Percentiles rank a stretch among this genome's conserved stretches.
Evolutionary conservation across 2,797 vertebrate genomes (phyloP).

Genomic region (Liparis tanakae): DNA sequence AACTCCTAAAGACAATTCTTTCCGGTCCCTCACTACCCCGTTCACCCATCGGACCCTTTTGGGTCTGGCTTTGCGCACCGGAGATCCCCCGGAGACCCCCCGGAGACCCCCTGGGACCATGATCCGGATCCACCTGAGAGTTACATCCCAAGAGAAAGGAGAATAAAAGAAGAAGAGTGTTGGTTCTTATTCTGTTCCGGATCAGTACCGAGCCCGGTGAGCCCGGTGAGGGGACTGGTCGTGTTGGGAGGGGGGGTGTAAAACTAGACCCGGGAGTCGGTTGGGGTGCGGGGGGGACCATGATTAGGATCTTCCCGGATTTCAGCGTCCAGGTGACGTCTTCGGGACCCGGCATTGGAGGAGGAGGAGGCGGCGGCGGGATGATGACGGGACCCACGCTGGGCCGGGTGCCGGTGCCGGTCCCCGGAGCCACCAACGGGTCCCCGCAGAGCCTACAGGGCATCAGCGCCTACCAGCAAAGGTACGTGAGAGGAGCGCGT

Average conservation of each 20-base stretch:
- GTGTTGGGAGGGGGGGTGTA: background rate
- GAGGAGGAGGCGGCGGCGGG: conserved; percentile 52
- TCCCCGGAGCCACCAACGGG: conserved; percentile 88
- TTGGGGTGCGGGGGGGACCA: conserved; percentile 56
- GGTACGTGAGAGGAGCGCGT: conserved; percentile 82
- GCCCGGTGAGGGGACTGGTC: conserved; percentile 17
- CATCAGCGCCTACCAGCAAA: conserved; percentile 94
- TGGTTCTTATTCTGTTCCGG: background rate
- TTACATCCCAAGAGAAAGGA: conserved; percentile 35
- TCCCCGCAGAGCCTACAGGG: conserved; percentile 94
- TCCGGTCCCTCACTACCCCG: background rate
- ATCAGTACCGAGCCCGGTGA: conserved; percentile 32
- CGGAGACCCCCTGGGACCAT: conserved; percentile 50
- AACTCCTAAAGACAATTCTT: background rate
- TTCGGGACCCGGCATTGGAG: conserved; percentile 83
- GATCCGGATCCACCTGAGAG: conserved; percentile 47
- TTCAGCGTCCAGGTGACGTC: conserved; percentile 99
- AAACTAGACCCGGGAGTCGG: conserved; percentile 35
- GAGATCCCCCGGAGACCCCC: conserved; percentile 50
- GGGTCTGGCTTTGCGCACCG: conserved; percentile 15
- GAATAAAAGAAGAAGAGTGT: conserved; percentile 3
- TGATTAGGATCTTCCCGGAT: conserved; percentile 94
- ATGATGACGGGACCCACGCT: conserved; percentile 88
- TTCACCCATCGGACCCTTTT: conserved; percentile 7
- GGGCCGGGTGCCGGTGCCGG: conserved; percentile 86